Base-by-base conservation (phyloP, 2,797 vertebrate species). In the Clarias laeviceps region DNA sequence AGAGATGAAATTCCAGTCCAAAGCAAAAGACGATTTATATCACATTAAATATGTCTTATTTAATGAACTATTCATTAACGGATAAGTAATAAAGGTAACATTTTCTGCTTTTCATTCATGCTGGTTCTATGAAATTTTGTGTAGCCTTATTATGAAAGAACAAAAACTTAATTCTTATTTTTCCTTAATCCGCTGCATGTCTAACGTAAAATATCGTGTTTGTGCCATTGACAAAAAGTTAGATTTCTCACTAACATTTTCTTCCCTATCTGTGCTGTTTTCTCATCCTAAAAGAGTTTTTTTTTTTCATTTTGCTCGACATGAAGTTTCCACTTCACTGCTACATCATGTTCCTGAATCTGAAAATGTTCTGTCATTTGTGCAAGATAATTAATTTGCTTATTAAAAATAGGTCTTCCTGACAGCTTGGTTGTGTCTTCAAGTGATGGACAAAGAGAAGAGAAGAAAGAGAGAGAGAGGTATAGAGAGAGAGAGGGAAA, bases 351-450 rank as follows among this genome's bases (percentile, higher is more conserved):
- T 27, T 56, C 18, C 27, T 57, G 50, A 59, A 22, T 77, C 27
- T 57, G 4, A 57, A 77, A 77, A 77, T 34, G 34, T 59, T 78
- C 56, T 61, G 56, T 45, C 29, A 73, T 73, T 83, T 73, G 82
- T 83, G 17, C 32, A 73, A 34, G 29, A 78, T 61, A 37, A 78
- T 78, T 78, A 78, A 78, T 78, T 32, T 37, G 11, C 18, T 20
- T 32, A 59, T 77, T 77, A 61, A 37, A 77, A 78, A 78, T 37
- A 78, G 32, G 22, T 61, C 56, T 78, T 61, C 15, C 29, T 5
- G 0, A 61, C 14, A 32, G 54, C 56, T 37, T 34, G 29, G 24
- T 78, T 34, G 22, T 54, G 4, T 56, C 8, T 50, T 22, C 6
- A 4, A 54, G 8, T 57, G 4, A 29, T 20, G 27, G 50, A 56